Conservation (phyloP, 1,140 invertebrate genomes). For the Hyposmocoma kahamanoa region DNA sequence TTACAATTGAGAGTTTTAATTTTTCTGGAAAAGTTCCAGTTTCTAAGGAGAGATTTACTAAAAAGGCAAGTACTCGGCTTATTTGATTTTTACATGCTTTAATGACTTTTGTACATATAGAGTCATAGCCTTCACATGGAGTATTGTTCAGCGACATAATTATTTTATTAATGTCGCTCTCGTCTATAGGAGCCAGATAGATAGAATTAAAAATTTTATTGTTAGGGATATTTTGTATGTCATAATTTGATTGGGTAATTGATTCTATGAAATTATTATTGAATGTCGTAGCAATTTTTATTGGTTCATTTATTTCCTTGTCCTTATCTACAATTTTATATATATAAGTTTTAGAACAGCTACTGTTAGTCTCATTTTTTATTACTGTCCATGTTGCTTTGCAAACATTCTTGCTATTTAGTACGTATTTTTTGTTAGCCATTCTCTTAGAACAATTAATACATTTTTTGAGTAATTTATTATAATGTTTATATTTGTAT, state of each 20-base stretch:
- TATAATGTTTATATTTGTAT: neutral
- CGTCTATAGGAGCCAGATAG: neutral
- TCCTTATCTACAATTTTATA: neutral
- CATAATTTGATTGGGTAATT: neutral
- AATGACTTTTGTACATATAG: neutral
- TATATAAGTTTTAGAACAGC: neutral
- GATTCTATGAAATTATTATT: neutral
- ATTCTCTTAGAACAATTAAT: neutral
- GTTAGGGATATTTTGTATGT: neutral
- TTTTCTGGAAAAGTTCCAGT: neutral
- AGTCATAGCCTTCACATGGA: neutral
- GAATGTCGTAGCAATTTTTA: neutral
- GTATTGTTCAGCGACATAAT: neutral
- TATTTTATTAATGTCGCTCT: neutral
- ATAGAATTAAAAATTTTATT: neutral
- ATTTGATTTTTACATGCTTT: neutral
- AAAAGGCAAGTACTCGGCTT: neutral
- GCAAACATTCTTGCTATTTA: neutral
- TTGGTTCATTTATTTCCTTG: neutral
- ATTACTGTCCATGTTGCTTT: neutral
- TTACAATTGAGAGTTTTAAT: neutral
- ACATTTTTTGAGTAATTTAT: neutral
- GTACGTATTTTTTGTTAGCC: neutral
- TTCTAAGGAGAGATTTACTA: neutral
- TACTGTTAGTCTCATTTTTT: neutral